Base-by-base conservation (phyloP, 1,140 invertebrate species). In the Panagrolaimus sp. region DNA sequence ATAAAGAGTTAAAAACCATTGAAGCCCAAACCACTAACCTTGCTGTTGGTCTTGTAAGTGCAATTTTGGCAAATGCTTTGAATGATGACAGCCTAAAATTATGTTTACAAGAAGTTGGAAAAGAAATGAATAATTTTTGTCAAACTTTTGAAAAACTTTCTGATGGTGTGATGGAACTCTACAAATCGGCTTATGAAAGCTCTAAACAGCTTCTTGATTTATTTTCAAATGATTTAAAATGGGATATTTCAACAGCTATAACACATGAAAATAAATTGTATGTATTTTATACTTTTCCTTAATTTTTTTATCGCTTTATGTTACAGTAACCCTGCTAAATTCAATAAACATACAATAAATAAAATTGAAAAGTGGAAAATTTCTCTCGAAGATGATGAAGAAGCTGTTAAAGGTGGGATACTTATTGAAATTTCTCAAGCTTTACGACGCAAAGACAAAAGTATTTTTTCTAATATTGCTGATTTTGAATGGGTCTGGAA, bases 401-500 rank as follows among this genome's bases (percentile, higher is more conserved):
- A 57, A 57, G 51, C 51, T 27, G 51, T 27, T 23, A 20, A 27
- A 57, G 51, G 51, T 27, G 20, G 27, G 1, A 16, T 27, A 4
- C 27, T 57, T 9, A 57, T 57, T 20, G 51, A 57, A 25, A 57
- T 57, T n/a, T 20, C 51, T 9, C 20, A 57, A 27, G 20, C 5
- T 57, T 20, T 57, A 27, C 51, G 51, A 11, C 4, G 20, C 51
- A 20, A 27, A 11, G 51, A 57, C 20, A 20, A 27, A 57, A 25
- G 14, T 14, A 16, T 57, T 2, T 57, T 57, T 20, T 25, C 20
- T 9, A 57, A 20, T 16, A 16, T 25, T 27, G 51, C 16, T 11
- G 20, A 25, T 57, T 25, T 57, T 20, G 51, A 57, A 20, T 25
- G 20, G 20, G 51, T 57, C 20, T 57, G 51, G 51, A 57, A 57